Conservation (phyloP, 2,888 invertebrate genomes). For the Cephus spinipes region DNA sequence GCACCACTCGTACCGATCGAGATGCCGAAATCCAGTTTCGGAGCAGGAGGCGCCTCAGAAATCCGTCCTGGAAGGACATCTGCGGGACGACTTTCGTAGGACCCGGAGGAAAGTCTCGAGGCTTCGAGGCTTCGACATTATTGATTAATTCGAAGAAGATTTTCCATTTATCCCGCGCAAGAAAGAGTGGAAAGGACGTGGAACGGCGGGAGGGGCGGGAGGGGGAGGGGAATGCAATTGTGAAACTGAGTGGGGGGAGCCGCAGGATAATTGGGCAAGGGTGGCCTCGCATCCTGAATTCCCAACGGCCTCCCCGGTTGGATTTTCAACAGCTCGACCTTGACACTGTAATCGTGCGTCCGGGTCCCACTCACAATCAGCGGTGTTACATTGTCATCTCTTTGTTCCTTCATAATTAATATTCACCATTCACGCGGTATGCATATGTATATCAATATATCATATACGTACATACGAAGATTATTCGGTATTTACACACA, state of each 20-base stretch:
- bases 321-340: background rate
- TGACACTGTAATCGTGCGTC: background rate
- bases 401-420: background rate
- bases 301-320: background rate
- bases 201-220: too few relatives aligned
- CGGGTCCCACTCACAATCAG: background rate
- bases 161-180: background rate
- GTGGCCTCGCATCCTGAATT: background rate
- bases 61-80: background rate
- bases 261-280: background rate
- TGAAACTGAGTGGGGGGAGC: background rate
- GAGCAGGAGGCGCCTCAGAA: too few relatives aligned
- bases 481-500: slow-evolving; percentile 50
- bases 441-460: background rate
- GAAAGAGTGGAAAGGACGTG: background rate
- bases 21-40: too few relatives aligned
- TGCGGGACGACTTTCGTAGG: background rate
- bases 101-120: too few relatives aligned
- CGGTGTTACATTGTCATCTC: background rate
- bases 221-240: background rate
- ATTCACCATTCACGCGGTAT: background rate
- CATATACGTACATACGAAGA: background rate
- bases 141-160: background rate
- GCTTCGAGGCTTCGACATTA: background rate
- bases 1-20: background rate